Evolutionary conservation across 2,113 vertebrate species (phyloP).

Genomic region (Balaeniceps rex): DNA sequence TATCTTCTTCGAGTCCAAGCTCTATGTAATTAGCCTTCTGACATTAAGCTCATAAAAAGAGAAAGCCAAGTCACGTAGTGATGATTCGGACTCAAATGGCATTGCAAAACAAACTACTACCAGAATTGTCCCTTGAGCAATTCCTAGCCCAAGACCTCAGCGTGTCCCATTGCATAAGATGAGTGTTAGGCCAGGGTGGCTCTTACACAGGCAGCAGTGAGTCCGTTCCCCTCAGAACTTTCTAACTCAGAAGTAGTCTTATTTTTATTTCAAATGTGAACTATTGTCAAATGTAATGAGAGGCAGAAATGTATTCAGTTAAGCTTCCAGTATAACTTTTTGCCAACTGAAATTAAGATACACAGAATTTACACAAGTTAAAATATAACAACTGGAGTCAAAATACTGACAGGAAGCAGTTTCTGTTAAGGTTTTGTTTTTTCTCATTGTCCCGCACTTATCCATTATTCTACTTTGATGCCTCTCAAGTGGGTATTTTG

Average conservation of each 20-base stretch:
- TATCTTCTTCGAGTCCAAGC: background rate
- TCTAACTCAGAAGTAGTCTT: background rate
- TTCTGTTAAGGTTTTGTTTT: background rate
- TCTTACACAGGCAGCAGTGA: background rate
- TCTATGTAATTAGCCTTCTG: background rate
- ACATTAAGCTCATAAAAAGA: background rate
- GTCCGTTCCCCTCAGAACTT: background rate
- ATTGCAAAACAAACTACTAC: background rate
- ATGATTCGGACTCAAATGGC: background rate
- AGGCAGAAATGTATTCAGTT: background rate
- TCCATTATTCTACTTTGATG: background rate
- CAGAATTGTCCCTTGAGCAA: background rate
- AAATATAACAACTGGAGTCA: background rate
- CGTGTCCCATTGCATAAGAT: background rate
- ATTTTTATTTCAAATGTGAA: background rate
- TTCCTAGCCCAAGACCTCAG: background rate
- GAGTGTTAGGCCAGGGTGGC: background rate
- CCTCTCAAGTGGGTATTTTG: background rate
- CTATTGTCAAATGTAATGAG: background rate
- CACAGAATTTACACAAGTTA: background rate
- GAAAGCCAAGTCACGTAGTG: background rate
- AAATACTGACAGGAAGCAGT: background rate
- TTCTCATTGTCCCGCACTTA: background rate
- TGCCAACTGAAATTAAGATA: background rate
- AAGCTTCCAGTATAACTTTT: background rate